Conservation (phyloP, 2,797 vertebrate genomes). For the Aulostomus chinensis region DNA sequence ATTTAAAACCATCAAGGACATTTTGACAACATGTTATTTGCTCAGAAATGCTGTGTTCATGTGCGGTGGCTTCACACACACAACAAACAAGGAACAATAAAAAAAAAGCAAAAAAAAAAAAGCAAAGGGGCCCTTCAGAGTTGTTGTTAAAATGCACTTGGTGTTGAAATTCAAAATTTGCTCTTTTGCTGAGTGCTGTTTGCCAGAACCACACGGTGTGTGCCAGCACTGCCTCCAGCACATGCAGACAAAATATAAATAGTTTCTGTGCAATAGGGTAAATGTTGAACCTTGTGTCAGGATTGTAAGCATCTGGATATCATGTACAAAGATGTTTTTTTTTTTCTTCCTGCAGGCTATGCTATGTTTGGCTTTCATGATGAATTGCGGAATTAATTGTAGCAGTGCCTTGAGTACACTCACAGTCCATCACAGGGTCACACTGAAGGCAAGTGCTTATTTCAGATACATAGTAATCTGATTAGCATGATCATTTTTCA, state of each 20-base stretch:
- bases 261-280: neutral
- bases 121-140: conserved; percentile 17
- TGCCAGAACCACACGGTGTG: conserved; percentile 30
- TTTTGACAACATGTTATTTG: neutral
- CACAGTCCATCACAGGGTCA: conserved; percentile 20
- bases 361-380: too few species aligned
- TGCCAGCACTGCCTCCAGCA: conserved; percentile 40
- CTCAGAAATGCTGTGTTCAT: conserved; percentile 3
- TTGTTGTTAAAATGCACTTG: conserved; percentile 24
- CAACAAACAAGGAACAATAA: too few species aligned
- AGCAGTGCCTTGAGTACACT: conserved; percentile 7
- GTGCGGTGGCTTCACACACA: neutral
- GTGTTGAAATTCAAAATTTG: conserved; percentile 45
- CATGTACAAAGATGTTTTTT: too few species aligned
- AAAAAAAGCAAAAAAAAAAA: too few species aligned
- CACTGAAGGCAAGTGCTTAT: conserved; percentile 11
- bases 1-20: conserved; percentile 3
- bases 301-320: too few species aligned
- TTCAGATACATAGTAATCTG: conserved; percentile 12
- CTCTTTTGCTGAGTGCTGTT: conserved; percentile 28
- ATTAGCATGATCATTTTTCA: conserved; percentile 14
- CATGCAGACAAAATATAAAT: conserved; percentile 19
- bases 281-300: conserved; percentile 29
- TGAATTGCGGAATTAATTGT: conserved; percentile 8
- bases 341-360: too few species aligned